Conservation (phyloP, 2,113 vertebrate species). For the Plecotus auritus region DNA sequence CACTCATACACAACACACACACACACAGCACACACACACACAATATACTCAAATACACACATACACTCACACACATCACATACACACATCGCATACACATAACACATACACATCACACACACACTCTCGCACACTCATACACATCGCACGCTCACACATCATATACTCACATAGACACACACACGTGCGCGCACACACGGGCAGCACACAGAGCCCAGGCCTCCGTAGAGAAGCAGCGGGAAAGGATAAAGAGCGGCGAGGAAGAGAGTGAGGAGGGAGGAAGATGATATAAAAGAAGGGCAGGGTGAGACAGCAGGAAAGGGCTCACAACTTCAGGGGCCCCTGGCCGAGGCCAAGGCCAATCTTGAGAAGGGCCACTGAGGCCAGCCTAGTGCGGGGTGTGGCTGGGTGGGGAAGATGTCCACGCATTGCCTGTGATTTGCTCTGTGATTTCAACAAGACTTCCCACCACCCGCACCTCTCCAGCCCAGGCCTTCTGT, state of each 20-base stretch:
- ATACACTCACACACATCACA: no score
- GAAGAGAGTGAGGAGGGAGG: not conserved
- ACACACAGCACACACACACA: not conserved
- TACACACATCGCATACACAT: no score
- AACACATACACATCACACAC: no score
- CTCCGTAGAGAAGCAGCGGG: not conserved
- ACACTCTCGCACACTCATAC: not conserved
- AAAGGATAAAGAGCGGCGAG: not conserved
- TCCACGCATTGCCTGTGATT: not conserved
- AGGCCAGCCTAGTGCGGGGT: no score
- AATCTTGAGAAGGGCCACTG: accelerated
- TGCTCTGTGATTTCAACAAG: not conserved
- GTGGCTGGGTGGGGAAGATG: accelerated
- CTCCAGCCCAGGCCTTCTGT: accelerated
- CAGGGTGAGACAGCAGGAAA: accelerated
- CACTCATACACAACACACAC: not conserved
- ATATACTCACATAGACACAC: not conserved
- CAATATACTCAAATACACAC: no score
- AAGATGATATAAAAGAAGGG: not conserved
- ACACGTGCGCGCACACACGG: not conserved
- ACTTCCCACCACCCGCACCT: not conserved
- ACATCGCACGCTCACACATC: not conserved
- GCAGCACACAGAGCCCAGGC: not conserved
- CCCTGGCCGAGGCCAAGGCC: not conserved
- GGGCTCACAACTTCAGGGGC: not conserved